These are phyloP conservation scores for Polymixis flavicincta DNA, from an alignment of 2,888 invertebrate species.

Conservation along the genomic window DNA sequence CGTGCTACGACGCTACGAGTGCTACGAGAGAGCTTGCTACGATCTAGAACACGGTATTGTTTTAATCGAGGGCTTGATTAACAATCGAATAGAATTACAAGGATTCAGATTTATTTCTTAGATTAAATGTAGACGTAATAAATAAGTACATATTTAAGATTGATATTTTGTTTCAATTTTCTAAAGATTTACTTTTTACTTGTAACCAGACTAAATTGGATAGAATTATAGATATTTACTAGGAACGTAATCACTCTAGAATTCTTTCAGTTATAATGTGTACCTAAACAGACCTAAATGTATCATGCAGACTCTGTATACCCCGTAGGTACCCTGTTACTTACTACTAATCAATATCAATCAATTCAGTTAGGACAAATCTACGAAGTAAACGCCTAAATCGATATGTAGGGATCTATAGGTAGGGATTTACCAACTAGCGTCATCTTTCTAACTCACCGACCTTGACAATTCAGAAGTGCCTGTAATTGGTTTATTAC, in stretches of 20 bases:
- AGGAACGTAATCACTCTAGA: background rate
- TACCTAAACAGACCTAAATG: background rate
- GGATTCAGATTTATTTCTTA: background rate
- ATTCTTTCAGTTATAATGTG: too few relatives aligned
- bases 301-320: background rate
- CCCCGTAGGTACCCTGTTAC: too few relatives aligned
- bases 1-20: constrained; percentile 38
- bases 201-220: background rate
- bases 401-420: too few relatives aligned
- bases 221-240: background rate
- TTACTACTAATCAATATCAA: background rate
- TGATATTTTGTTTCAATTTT: background rate
- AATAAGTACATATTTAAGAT: background rate
- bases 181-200: background rate
- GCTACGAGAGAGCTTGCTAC: constrained; percentile 20
- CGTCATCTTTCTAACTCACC: too few relatives aligned
- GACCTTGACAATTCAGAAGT: too few relatives aligned
- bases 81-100: background rate
- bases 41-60: constrained; percentile 8
- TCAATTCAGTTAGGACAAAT: background rate
- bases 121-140: too few relatives aligned
- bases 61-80: background rate
- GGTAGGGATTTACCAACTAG: too few relatives aligned
- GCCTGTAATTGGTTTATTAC: too few relatives aligned
- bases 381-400: background rate